Conservation (phyloP, 2,888 invertebrate species). For the Acleris holmiana region DNA sequence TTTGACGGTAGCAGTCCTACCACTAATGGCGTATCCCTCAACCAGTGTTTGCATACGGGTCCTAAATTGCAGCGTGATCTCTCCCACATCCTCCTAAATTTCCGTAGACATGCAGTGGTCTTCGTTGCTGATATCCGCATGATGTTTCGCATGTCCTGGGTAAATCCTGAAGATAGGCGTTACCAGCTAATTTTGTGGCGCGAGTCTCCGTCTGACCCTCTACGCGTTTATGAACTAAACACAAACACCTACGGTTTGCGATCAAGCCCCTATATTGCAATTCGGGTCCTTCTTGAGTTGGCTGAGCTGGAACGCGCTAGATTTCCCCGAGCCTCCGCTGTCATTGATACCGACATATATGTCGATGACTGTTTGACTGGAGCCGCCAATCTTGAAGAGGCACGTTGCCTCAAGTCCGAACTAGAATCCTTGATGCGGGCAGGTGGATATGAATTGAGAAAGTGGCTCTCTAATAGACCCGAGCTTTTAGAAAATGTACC, state of each 20-base stretch:
- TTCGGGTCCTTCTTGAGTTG: constrained; percentile 1
- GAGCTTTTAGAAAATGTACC: not conserved
- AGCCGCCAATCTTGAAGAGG: not conserved
- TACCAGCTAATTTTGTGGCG: constrained; percentile 27
- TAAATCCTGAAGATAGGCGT: constrained; percentile 14
- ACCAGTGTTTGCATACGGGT: constrained; percentile 20
- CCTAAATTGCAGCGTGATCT: constrained; percentile 20
- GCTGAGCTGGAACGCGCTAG: not conserved
- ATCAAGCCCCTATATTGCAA: constrained; percentile 11
- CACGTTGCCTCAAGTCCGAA: not conserved
- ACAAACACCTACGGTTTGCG: constrained; percentile 4
- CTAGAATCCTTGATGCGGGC: constrained; percentile 9
- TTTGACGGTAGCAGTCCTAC: constrained; percentile 1
- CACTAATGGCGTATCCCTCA: constrained; percentile 10
- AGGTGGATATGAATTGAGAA: constrained; percentile 17
- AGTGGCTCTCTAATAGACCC: constrained; percentile 11
- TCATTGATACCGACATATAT: not conserved
- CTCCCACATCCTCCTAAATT: constrained; percentile 7
- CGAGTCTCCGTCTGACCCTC: constrained; percentile 6
- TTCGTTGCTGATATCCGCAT: constrained; percentile 25
- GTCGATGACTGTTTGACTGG: not conserved
- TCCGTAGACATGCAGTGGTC: constrained; percentile 16
- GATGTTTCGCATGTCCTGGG: constrained; percentile 25
- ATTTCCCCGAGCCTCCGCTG: not conserved
- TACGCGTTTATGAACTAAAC: constrained; percentile 10